A percentile compares a stretch with the other conserved stretches of the same genome.
Conservation (phyloP, 2,797 vertebrate genomes). For the Crenichthys baileyi region DNA sequence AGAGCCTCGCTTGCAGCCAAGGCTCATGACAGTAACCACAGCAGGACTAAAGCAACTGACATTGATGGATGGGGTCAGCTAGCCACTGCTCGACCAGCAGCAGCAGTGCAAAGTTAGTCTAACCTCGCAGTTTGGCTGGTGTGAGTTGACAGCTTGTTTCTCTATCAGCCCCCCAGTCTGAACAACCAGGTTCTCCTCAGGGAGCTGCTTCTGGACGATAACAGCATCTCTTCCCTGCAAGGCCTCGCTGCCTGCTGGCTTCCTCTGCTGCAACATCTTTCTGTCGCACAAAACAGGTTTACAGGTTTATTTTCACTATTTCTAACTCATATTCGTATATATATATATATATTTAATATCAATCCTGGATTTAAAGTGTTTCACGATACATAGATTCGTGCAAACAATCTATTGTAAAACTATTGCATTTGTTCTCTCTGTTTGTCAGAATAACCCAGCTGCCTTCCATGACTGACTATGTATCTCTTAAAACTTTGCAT, state of each 20-base stretch:
- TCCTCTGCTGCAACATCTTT: conserved; percentile 86
- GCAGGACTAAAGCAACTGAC: conserved; percentile 55
- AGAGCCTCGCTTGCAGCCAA: not conserved
- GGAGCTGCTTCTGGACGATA: conserved; percentile 90
- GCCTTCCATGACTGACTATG: conserved; percentile 80
- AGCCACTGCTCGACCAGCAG: conserved; percentile 16
- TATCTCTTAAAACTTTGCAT: conserved; percentile 87
- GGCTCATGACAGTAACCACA: conserved; percentile 39
- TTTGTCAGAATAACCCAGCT: conserved; percentile 86
- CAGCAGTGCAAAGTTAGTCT: conserved; percentile 49
- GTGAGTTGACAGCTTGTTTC: conserved; percentile 38
- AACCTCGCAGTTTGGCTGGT: conserved; percentile 41
- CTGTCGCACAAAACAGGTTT: conserved; percentile 88
- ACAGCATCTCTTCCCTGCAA: conserved; percentile 85
- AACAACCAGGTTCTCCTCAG: conserved; percentile 92
- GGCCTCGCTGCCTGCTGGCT: conserved; percentile 86
- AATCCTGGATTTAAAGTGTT: not conserved
- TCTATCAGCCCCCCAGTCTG: conserved; percentile 83
- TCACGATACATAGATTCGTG: not conserved
- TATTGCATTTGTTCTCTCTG: conserved; percentile 12
- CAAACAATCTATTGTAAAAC: not conserved
- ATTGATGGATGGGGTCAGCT: conserved; percentile 53
- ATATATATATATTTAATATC: not conserved
- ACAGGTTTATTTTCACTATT: not conserved
- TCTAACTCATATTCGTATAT: not conserved